phyloP scores from a whole-genome alignment of 2,113 vertebrate species.

The Seriola dumerili region DNA sequence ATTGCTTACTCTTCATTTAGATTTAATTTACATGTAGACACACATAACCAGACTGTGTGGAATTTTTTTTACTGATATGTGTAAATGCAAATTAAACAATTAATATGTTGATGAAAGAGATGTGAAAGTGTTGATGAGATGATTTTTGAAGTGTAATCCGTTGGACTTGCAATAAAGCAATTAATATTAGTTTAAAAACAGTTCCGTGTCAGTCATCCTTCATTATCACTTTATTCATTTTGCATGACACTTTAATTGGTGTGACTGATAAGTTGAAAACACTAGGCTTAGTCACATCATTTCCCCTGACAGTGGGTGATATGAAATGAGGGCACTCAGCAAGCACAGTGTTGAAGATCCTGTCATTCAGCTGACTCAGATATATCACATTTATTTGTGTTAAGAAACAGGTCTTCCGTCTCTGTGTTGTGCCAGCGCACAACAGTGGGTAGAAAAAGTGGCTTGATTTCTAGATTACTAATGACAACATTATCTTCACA shows the following conservation, averaged over 20 bases:
- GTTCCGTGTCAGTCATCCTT: slow-evolving; percentile 19
- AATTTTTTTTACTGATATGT: neutral
- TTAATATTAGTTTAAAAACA: neutral
- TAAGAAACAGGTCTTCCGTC: neutral
- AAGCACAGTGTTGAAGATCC: slow-evolving; percentile 12
- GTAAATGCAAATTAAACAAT: neutral
- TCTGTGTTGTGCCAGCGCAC: neutral
- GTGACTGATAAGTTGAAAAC: slow-evolving; percentile 43
- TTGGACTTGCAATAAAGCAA: neutral
- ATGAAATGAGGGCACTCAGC: slow-evolving; percentile 42
- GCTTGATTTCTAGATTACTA: neutral
- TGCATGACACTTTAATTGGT: slow-evolving; percentile 36
- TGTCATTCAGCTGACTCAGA: slow-evolving; percentile 42
- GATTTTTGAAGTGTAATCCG: neutral
- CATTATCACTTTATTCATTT: slow-evolving; percentile 48
- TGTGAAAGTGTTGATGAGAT: no score
- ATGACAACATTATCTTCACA: neutral
- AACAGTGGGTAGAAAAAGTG: neutral
- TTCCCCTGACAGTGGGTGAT: slow-evolving; percentile 47
- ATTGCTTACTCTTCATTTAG: neutral
- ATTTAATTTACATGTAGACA: neutral
- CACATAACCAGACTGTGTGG: no score
- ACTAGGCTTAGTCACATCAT: slow-evolving; percentile 38
- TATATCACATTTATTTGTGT: slow-evolving; percentile 2
- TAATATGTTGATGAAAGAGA: neutral